Percentiles rank a stretch among this genome's conserved stretches.
Conservation (phyloP, 1,140 invertebrate species). For the Solen grandis region DNA sequence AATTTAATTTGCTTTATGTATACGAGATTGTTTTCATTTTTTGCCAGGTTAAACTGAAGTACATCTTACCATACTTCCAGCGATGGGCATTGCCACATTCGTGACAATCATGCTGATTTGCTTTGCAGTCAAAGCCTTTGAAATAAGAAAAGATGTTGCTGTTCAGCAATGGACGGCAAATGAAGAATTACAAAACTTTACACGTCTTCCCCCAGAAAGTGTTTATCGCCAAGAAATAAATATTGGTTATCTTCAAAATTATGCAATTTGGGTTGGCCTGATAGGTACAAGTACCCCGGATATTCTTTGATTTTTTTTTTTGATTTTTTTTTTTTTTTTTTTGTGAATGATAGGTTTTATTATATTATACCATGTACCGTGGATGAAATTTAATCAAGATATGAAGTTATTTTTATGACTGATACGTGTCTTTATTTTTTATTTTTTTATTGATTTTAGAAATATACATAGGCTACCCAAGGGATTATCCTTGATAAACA, state of each 20-base stretch:
- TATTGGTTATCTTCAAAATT: not conserved
- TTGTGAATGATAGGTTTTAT: not conserved
- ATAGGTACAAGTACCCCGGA: not conserved
- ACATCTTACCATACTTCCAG: slow-evolving; percentile 21
- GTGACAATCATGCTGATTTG: not conserved
- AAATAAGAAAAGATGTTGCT: not conserved
- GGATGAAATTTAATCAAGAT: slow-evolving; percentile 58
- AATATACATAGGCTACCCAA: too few relatives aligned
- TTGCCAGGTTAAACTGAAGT: slow-evolving; percentile 22
- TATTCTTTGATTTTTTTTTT: not conserved
- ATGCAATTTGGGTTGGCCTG: slow-evolving; percentile 15
- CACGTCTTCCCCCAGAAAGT: not conserved
- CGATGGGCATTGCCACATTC: not conserved
- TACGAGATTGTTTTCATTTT: not conserved
- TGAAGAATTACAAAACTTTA: slow-evolving; percentile 1
- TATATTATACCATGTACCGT: slow-evolving; percentile 63
- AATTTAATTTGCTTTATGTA: too few relatives aligned
- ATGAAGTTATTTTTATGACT: too few relatives aligned
- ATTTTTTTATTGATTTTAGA: too few relatives aligned
- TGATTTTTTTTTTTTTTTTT: not conserved
- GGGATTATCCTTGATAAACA: too few relatives aligned
- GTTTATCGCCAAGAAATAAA: not conserved
- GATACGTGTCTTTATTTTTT: too few relatives aligned
- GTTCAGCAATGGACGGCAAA: slow-evolving; percentile 24
- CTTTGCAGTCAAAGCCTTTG: not conserved